These are phyloP conservation scores for Belonocnema kinseyi DNA, from an alignment of 1,140 invertebrate species.

Conservation along the genomic window DNA sequence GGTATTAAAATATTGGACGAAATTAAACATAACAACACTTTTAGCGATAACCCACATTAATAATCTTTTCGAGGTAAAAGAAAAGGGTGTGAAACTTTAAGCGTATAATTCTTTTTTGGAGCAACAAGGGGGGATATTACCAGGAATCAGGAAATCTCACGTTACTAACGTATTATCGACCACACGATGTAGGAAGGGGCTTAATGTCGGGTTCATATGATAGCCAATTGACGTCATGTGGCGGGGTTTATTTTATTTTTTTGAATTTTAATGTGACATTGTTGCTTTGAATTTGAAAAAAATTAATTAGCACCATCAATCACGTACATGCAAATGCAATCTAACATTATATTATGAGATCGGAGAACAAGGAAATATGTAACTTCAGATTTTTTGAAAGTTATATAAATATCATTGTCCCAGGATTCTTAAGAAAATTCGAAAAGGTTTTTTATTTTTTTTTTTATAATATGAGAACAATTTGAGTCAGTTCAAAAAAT, in stretches of 20 bases:
- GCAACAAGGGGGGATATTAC: not conserved
- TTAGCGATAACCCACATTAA: not conserved
- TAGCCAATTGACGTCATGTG: not conserved
- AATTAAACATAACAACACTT: not conserved
- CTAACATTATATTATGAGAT: too few relatives aligned
- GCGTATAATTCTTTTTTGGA: not conserved
- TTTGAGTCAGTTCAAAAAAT: too few relatives aligned
- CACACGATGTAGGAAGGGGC: not conserved
- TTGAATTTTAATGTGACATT: too few relatives aligned
- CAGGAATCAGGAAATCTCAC: constrained; percentile 1
- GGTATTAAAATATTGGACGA: not conserved
- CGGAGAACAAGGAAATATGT: too few relatives aligned
- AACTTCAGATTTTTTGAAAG: too few relatives aligned
- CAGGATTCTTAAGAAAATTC: too few relatives aligned
- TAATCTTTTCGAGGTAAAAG: not conserved
- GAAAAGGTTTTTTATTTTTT: too few relatives aligned
- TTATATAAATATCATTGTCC: too few relatives aligned
- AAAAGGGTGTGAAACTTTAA: not conserved
- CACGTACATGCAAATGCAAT: too few relatives aligned
- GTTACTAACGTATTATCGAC: constrained; percentile 12
- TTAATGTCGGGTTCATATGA: not conserved
- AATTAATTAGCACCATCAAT: too few relatives aligned
- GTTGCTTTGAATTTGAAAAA: too few relatives aligned
- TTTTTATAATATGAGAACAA: too few relatives aligned
- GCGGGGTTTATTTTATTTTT: not conserved